Percentiles rank a stretch among this genome's conserved stretches.
Evolutionary conservation across 1,140 invertebrate genomes (phyloP).

Genomic region (Halyomorpha halys): DNA sequence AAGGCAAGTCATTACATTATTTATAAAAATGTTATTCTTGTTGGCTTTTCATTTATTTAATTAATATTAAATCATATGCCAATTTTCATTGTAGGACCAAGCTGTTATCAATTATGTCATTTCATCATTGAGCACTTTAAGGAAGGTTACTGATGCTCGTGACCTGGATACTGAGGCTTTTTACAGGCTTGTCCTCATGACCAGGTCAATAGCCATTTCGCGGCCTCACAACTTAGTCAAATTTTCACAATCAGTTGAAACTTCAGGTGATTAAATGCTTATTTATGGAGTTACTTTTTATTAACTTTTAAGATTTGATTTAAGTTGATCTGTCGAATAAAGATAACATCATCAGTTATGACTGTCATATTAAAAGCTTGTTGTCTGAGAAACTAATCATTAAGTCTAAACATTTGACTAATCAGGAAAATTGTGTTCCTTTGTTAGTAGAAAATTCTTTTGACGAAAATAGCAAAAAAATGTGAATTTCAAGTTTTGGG

Average conservation of each 20-base stretch:
- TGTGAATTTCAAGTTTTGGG: no score
- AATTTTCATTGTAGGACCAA: constrained; percentile 49
- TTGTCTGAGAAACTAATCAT: no score
- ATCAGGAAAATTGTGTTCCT: no score
- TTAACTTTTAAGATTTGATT: no score
- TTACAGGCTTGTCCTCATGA: constrained; percentile 73
- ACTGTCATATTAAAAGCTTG: no score
- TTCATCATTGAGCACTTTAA: constrained; percentile 53
- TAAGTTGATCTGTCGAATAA: no score
- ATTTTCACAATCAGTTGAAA: constrained; percentile 42
- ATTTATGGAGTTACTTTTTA: no score
- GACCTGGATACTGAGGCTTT: constrained; percentile 84
- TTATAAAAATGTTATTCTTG: not conserved
- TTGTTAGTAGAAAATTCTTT: no score
- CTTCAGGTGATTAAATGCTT: not conserved
- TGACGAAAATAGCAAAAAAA: no score
- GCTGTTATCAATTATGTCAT: constrained; percentile 69
- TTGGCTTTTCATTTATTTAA: not conserved
- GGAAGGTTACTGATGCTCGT: constrained; percentile 41
- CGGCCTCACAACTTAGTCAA: constrained; percentile 72
- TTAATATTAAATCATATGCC: not conserved
- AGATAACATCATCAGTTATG: no score
- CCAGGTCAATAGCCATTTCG: constrained; percentile 71
- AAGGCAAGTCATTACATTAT: constrained; percentile 44
- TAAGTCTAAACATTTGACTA: no score